Evolutionary conservation across 1,140 invertebrate species (phyloP), one percentile per base, ranked within the genome.

Genomic region (Anagrus nilaparvatae): DNA sequence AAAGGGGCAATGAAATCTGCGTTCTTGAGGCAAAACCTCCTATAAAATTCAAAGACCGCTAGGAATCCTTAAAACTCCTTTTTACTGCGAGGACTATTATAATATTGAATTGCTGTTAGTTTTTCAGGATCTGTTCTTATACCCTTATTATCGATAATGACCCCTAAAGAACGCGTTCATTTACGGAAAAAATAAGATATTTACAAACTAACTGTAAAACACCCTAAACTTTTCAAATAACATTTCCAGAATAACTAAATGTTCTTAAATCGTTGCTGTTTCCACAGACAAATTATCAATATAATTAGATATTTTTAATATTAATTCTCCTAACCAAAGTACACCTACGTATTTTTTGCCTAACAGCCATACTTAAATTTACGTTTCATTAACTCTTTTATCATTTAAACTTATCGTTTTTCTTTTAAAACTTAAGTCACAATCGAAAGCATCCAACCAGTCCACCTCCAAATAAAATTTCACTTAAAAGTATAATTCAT

Each of bases 51-150:
- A 34, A 58, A 55, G 3, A 61, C 23, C 0, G 60, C 59, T 9
- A 65, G 30, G 49, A 63, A 65, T 12, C 44, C 43, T 36, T 55
- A 48, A 9, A 65, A 40, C 31, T 63, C 52, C 43, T 53, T 59
- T 14, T 50, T 25, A 30, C 48, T 56, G 17, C 45, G 44, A 5
- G 61, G 59, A 9, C 16, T 27, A 3, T 61, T 50, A 46, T 60
- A 67, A 2, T 61, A 36, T 31, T 39, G 19, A 10, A 70, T 49
- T 2, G 46, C 51, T 3, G 32, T 21, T 1, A 63, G 43, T 41
- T 59, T 65, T 18, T 51, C 53, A 0, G 53, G 41, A 43, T 61
- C 47, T 5, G 58, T 53, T 36, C 35, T 8, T 16, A 64, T 52
- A 13, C 60, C 63, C 1, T 45, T 18, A 0, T 34, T 3, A 6